Evolutionary conservation across 1,140 invertebrate species (phyloP).

Genomic region (Euwallacea fornicatus): DNA sequence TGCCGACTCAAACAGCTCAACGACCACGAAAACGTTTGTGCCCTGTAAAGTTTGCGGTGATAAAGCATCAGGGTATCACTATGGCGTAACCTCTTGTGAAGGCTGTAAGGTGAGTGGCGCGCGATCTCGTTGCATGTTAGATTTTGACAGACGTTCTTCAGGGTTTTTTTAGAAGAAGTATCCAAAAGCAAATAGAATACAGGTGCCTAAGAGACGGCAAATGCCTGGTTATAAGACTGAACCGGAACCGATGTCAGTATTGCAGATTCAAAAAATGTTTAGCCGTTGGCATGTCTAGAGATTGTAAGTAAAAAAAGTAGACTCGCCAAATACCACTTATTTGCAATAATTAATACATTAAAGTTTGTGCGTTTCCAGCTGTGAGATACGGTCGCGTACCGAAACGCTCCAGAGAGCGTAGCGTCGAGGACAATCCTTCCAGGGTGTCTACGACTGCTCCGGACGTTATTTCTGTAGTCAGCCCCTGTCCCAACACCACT

Average conservation of each 20-base stretch:
- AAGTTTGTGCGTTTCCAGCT: conserved; percentile 63
- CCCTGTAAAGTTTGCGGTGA: conserved; percentile 99
- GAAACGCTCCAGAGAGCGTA: conserved; percentile 83
- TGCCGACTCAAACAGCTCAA: conserved; percentile 73
- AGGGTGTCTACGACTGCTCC: conserved; percentile 56
- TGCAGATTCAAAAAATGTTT: conserved; percentile 99
- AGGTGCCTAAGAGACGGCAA: conserved; percentile 94
- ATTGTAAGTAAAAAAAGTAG: conserved; percentile 74
- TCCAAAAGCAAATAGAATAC: conserved; percentile 98
- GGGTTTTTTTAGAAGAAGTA: conserved; percentile 85
- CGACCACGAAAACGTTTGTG: conserved; percentile 81
- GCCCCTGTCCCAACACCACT: conserved; percentile 26
- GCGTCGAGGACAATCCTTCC: conserved; percentile 52
- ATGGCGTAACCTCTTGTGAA: conserved; percentile 99
- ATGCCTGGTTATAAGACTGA: conserved; percentile 94
- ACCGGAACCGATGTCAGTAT: conserved; percentile 96
- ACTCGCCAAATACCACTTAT: not conserved
- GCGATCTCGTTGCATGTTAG: not conserved
- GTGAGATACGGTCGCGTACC: conserved; percentile 95
- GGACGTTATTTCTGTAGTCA: conserved; percentile 50
- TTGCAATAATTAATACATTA: not conserved
- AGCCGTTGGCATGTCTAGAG: conserved; percentile 96
- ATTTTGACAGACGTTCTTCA: conserved; percentile 46
- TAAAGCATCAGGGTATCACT: conserved; percentile 98
- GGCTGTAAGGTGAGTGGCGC: conserved; percentile 91